Evolutionary conservation across 2,113 vertebrate species (phyloP).

Genomic region (Elephantulus edwardii): DNA sequence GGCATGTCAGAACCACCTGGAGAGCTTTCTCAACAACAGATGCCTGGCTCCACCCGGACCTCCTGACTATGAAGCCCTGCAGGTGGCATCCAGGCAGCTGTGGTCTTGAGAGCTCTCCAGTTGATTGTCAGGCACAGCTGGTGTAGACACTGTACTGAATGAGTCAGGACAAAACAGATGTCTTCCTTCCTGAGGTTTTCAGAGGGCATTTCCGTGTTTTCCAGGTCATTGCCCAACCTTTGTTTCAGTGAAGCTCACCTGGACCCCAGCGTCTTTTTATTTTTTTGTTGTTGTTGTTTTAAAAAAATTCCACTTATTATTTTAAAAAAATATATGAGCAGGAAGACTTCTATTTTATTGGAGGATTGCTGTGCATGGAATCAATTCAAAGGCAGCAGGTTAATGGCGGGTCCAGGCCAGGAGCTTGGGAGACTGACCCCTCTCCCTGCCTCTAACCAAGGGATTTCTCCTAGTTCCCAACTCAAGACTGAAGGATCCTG

Average conservation of each 20-base stretch:
- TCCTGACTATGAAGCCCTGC: background rate
- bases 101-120: background rate
- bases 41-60: background rate
- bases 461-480: background rate
- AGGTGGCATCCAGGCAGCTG: slow-evolving; percentile 36
- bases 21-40: background rate
- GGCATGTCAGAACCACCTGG: background rate
- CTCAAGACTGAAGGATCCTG: background rate
- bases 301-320: background rate
- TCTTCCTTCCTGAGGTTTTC: slow-evolving; percentile 14
- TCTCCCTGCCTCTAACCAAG: background rate
- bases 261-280: background rate
- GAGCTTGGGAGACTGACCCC: background rate
- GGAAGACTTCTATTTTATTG: background rate
- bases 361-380: no score
- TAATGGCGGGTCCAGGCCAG: background rate
- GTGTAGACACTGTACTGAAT: background rate
- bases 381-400: no score
- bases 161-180: background rate
- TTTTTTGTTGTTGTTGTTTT: no score
- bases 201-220: slow-evolving; percentile 37
- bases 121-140: background rate
- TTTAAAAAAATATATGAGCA: background rate
- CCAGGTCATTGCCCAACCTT: slow-evolving; percentile 32
- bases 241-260: background rate